phyloP scores from a whole-genome alignment of 1,140 invertebrate species.

The Onthophagus taurus region DNA sequence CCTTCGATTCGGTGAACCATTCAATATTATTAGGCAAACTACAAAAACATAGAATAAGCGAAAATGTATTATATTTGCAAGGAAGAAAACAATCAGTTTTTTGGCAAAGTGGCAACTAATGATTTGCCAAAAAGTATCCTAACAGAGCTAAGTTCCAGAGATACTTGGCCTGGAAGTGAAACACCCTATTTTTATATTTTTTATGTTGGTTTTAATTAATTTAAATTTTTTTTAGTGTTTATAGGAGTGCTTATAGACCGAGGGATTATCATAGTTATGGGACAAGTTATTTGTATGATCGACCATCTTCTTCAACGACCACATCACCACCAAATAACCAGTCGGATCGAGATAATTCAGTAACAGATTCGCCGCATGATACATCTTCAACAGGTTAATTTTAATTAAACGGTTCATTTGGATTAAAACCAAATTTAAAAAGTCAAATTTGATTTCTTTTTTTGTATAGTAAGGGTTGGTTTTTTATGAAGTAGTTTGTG shows the following conservation, averaged over 20 bases:
- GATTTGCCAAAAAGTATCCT: too few species aligned
- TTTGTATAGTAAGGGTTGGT: not conserved
- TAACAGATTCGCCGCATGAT: conserved; percentile 8
- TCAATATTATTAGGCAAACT: too few species aligned
- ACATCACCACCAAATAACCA: not conserved
- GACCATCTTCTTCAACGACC: conserved; percentile 5
- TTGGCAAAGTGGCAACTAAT: too few species aligned
- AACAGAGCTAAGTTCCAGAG: too few species aligned
- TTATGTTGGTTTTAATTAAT: too few species aligned
- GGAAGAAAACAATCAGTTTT: too few species aligned
- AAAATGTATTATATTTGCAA: too few species aligned
- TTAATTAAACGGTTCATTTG: not conserved
- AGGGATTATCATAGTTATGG: conserved; percentile 5
- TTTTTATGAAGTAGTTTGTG: not conserved
- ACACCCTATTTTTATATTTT: too few species aligned
- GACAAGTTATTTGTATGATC: conserved; percentile 7
- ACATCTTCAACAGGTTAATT: conserved; percentile 10
- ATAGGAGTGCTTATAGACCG: conserved; percentile 3
- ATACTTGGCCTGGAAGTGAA: too few species aligned
- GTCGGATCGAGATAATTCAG: conserved; percentile 6
- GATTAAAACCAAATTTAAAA: not conserved
- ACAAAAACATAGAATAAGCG: too few species aligned
- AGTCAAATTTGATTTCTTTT: not conserved
- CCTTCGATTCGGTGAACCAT: too few species aligned
- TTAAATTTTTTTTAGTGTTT: conserved; percentile 4